Evolutionary conservation across 2,797 vertebrate species (phyloP).

Genomic region (Paramormyrops hopkinsi): DNA sequence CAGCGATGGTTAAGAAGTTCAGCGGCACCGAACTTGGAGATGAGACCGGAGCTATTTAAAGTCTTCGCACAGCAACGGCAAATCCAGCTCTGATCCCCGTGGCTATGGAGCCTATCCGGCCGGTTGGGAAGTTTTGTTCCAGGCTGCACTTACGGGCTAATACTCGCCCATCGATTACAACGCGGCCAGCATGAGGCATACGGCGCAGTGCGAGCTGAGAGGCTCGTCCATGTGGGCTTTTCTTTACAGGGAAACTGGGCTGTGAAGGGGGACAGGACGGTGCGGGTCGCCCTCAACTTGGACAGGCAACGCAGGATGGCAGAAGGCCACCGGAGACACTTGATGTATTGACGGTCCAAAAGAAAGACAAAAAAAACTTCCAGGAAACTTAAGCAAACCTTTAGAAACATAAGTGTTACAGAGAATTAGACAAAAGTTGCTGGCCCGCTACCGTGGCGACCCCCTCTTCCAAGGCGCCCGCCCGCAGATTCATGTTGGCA

Average conservation of each 20-base stretch:
- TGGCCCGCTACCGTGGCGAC: background rate
- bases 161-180: background rate
- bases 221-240: background rate
- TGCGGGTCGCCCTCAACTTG: background rate
- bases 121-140: background rate
- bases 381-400: background rate
- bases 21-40: background rate
- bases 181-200: background rate
- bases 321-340: background rate
- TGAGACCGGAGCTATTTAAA: background rate
- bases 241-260: background rate
- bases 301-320: background rate
- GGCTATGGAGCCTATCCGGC: background rate
- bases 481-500: slow-evolving; percentile 12
- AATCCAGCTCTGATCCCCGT: background rate
- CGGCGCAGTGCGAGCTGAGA: background rate
- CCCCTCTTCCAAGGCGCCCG: background rate
- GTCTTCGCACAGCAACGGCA: background rate
- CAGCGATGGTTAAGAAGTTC: background rate
- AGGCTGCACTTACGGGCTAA: background rate
- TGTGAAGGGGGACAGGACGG: background rate
- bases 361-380: background rate
- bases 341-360: background rate
- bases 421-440: slow-evolving; percentile 22
- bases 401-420: background rate